Conservation (phyloP, 2,113 vertebrate genomes). For the Stictonetta naevosa region DNA sequence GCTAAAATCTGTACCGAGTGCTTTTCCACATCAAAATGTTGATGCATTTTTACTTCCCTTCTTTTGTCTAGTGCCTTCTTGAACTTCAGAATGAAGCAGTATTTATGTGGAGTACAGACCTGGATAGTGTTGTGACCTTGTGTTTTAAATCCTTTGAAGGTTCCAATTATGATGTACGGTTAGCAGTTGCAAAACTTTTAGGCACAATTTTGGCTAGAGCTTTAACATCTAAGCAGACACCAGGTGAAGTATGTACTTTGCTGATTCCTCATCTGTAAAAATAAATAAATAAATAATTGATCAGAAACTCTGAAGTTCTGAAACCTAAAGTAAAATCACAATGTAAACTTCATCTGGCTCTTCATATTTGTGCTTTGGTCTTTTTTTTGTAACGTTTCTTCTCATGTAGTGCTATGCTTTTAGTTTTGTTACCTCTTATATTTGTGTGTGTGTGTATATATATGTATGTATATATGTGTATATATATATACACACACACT, state of each 20-base stretch:
- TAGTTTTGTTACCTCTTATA: neutral
- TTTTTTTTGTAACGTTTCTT: neutral
- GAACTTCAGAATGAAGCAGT: constrained; percentile 92
- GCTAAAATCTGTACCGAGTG: neutral
- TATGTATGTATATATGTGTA: no score
- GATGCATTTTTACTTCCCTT: neutral
- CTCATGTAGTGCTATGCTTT: neutral
- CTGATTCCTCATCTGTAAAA: neutral
- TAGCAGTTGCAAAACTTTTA: constrained; percentile 87
- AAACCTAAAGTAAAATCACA: neutral
- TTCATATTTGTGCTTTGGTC: neutral
- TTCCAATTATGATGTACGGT: constrained; percentile 88
- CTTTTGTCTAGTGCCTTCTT: constrained; percentile 85
- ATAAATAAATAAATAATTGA: neutral
- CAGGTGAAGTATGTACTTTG: constrained; percentile 75
- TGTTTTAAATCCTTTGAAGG: constrained; percentile 96
- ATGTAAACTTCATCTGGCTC: neutral
- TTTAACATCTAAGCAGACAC: constrained; percentile 76
- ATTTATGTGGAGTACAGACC: constrained; percentile 91
- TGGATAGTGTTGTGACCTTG: constrained; percentile 89
- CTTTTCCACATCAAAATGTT: constrained; percentile 12
- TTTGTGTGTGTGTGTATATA: no score
- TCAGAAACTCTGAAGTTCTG: neutral
- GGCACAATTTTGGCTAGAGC: constrained; percentile 89
- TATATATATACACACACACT: neutral